Evolutionary conservation across 2,888 invertebrate species (phyloP).

Genomic region (Drosophila infuscata): DNA sequence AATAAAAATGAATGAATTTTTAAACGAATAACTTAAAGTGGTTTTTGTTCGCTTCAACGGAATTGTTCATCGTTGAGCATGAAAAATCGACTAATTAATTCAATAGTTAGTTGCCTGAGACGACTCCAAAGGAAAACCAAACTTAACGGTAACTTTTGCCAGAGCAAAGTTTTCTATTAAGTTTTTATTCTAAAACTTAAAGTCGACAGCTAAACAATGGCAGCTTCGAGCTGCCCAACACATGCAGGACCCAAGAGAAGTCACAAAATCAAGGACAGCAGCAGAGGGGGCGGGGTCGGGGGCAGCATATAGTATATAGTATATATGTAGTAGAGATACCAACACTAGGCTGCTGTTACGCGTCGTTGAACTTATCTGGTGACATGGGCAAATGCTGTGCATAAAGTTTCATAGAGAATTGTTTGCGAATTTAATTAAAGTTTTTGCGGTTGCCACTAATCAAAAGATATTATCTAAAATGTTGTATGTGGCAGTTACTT

Average conservation of each 20-base stretch:
- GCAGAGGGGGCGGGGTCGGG: background rate
- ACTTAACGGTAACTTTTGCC: constrained; percentile 66
- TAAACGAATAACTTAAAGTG: constrained; percentile 48
- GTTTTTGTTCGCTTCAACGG: constrained; percentile 20
- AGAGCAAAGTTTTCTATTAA: constrained; percentile 62
- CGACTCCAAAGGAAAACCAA: constrained; percentile 26
- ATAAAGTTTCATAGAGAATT: constrained; percentile 72
- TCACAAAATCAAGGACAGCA: background rate
- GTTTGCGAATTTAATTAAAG: constrained; percentile 80
- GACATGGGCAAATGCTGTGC: constrained; percentile 74
- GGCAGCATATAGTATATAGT: background rate
- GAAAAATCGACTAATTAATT: constrained; percentile 75
- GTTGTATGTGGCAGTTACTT: constrained; percentile 52
- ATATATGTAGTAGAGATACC: constrained; percentile 9
- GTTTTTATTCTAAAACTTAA: constrained; percentile 69
- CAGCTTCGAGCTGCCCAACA: constrained; percentile 42
- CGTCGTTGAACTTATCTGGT: constrained; percentile 75
- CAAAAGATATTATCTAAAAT: constrained; percentile 79
- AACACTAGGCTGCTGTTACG: constrained; percentile 42
- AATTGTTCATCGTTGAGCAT: constrained; percentile 34
- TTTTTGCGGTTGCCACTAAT: constrained; percentile 80
- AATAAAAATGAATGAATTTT: constrained; percentile 56
- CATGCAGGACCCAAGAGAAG: constrained; percentile 38
- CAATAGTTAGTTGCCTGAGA: constrained; percentile 53
- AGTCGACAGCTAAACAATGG: constrained; percentile 62